Evolutionary conservation across 53 echinoderm and acorn worm genomes (phyloP).

Genomic region (Hippasteria phrygiana): DNA sequence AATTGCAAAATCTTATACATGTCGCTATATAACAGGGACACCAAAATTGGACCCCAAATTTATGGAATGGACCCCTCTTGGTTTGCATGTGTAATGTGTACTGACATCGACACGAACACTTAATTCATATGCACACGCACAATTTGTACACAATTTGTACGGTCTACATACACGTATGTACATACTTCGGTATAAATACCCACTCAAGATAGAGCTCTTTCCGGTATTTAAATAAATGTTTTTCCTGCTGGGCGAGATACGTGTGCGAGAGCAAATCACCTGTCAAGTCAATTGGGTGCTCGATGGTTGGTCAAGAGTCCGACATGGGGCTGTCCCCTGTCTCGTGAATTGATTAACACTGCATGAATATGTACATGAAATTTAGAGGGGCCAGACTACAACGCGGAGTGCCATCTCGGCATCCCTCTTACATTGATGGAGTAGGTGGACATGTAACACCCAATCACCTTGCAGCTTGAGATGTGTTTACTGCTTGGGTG

Average conservation of each 20-base stretch:
- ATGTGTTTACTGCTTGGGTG: conserved; percentile 31
- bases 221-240: not conserved
- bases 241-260: not conserved
- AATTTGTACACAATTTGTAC: too few species aligned
- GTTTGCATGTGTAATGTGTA: too few species aligned
- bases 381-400: not conserved
- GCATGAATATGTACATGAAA: conserved; percentile 19
- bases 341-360: conserved; percentile 48
- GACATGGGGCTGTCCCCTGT: not conserved
- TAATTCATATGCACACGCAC: too few species aligned
- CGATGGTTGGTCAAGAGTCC: not conserved
- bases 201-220: not conserved
- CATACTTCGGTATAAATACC: too few species aligned
- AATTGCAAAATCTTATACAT: too few species aligned
- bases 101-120: too few species aligned
- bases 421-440: not conserved
- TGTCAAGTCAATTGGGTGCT: not conserved
- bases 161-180: too few species aligned
- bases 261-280: not conserved
- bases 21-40: too few species aligned
- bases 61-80: too few species aligned
- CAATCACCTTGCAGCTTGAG: not conserved
- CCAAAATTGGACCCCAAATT: too few species aligned
- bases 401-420: not conserved
- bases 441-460: not conserved